Evolutionary conservation across 2,888 invertebrate genomes (phyloP).

Genomic region (Diarsia mendica): DNA sequence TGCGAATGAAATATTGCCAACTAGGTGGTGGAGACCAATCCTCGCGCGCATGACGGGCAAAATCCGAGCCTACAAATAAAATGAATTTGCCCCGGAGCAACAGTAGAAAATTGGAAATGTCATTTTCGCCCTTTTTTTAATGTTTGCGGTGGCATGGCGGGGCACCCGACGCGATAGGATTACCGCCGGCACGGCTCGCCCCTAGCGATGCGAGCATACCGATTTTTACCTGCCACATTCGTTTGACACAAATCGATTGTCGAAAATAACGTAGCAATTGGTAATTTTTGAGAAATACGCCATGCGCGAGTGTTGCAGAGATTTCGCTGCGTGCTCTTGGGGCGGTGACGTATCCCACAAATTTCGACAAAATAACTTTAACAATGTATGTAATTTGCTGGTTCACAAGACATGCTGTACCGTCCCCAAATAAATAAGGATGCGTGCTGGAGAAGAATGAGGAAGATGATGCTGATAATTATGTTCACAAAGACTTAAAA

Average conservation of each 20-base stretch:
- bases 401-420: not conserved
- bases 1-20: constrained; percentile 87
- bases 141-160: constrained; percentile 85
- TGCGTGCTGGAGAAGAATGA: not conserved
- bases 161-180: constrained; percentile 81
- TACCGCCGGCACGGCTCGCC: constrained; percentile 76
- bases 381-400: too few relatives aligned
- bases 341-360: not conserved
- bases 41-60: constrained; percentile 81
- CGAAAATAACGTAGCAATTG: constrained; percentile 80
- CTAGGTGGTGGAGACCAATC: constrained; percentile 77
- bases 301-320: constrained; percentile 6
- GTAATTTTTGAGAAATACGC: constrained; percentile 77
- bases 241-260: constrained; percentile 82
- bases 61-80: constrained; percentile 89
- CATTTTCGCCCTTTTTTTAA: constrained; percentile 90
- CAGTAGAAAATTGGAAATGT: constrained; percentile 91
- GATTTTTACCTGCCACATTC: constrained; percentile 79
- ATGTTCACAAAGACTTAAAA: not conserved
- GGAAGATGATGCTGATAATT: not conserved
- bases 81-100: constrained; percentile 88
- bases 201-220: constrained; percentile 75
- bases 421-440: not conserved
- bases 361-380: constrained; percentile 6
- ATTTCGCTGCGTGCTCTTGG: constrained; percentile 42